Evolutionary conservation across 2,113 vertebrate species (phyloP), one percentile per base, ranked within the genome.

Genomic region (Platichthys flesus): DNA sequence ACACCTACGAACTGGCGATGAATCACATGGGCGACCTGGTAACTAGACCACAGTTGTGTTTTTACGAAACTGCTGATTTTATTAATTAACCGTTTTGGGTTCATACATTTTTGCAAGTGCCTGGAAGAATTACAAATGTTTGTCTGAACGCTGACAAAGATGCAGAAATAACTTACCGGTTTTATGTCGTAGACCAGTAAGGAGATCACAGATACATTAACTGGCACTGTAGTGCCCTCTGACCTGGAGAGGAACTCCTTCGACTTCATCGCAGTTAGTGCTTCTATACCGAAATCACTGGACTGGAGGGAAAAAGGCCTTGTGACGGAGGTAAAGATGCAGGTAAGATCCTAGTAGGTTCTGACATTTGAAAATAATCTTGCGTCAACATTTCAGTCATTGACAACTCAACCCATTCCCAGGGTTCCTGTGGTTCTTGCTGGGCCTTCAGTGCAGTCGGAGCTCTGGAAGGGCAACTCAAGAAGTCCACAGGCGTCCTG

Each of bases 1-100:
- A 92, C 63, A 93, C 94, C 4, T 96, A 95, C 2, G 86, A 95
- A 20, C 67, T 97, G 71, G 93, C 83, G 12, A 96, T 97, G 94
- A 97, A 97, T 89, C 94, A 96, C 86, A 54, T 96, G 31, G 96
- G 80, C 16, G 96, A 96, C 78, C 90, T 96, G 95, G 96, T 97
- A 67, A 82, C 71, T 4, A 9, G 13, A 23, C 1, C 15, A 51
- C 1, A n/a, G 3, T 21, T 12, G n/a, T 13, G n/a, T 13, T 37
- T n/a, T 21, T 10, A 21, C 10, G 20, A 20, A 31, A 31, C 31
- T 1, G 28, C 28, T 28, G 28, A 28, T 28, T 28, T 28, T 28
- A 28, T 28, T 28, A 28, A 5, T 28, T 28, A 28, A 28, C 28
- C 0, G 5, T 28, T 28, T 28, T 28, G 28, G 28, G 28, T 5